Percentiles rank a stretch among this genome's conserved stretches.
phyloP scores from a whole-genome alignment of 1,140 invertebrate genomes.

The Solenopsis invicta region DNA sequence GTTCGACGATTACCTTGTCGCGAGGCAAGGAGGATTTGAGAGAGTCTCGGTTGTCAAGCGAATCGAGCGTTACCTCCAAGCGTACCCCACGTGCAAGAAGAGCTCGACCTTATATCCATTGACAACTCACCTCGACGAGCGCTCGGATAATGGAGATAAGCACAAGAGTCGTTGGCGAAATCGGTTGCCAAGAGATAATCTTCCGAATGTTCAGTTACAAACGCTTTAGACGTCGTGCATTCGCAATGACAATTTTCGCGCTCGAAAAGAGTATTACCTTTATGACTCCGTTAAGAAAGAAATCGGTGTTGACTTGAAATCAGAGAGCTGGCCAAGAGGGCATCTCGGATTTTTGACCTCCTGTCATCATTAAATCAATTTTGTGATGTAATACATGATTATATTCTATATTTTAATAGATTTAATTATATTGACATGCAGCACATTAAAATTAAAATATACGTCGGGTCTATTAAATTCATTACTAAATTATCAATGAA shows the following conservation, averaged over 20 bases:
- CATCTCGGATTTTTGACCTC: background rate
- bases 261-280: background rate
- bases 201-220: conserved; percentile 52
- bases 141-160: conserved; percentile 59
- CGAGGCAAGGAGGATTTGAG: conserved; percentile 19
- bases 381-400: background rate
- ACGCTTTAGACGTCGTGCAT: conserved; percentile 32
- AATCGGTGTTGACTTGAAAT: background rate
- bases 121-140: conserved; percentile 55
- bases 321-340: background rate
- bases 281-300: conserved; percentile 22
- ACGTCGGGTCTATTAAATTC: background rate
- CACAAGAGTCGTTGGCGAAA: conserved; percentile 40
- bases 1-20: conserved; percentile 38
- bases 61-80: background rate
- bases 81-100: background rate
- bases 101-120: conserved; percentile 56
- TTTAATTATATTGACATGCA: background rate
- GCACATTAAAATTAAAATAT: conserved; percentile 4
- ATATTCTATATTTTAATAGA: background rate
- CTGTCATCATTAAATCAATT: background rate
- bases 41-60: conserved; percentile 34
- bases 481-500: background rate
- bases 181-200: conserved; percentile 57
- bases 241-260: background rate